Conservation (phyloP, 2,113 vertebrate species). For the Kryptolebias marmoratus region DNA sequence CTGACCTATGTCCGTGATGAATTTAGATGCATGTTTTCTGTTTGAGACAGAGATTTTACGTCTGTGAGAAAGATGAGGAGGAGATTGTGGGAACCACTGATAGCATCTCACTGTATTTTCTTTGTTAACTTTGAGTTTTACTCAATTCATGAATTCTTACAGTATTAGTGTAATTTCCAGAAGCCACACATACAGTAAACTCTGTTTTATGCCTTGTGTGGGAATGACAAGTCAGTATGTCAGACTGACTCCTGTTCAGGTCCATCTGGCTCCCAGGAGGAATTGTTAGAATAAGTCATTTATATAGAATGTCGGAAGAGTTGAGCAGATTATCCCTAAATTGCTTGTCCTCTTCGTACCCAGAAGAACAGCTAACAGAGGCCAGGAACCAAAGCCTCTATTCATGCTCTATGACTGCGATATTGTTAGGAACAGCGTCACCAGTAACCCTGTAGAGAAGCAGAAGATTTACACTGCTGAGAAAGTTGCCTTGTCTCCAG, state of each 20-base stretch:
- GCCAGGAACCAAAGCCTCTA: constrained; percentile 54
- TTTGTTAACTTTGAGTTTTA: too few species aligned
- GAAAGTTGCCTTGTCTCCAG: constrained; percentile 50
- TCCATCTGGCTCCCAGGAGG: constrained; percentile 31
- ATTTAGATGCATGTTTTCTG: constrained; percentile 22
- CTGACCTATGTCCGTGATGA: constrained; percentile 45
- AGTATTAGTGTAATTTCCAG: constrained; percentile 18
- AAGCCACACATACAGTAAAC: constrained; percentile 35
- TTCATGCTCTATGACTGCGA: constrained; percentile 71
- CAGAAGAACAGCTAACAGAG: constrained; percentile 64
- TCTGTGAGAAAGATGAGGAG: constrained; percentile 1
- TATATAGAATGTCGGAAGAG: constrained; percentile 48
- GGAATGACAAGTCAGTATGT: constrained; percentile 34
- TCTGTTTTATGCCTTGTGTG: constrained; percentile 23
- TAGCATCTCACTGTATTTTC: neutral
- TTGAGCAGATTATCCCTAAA: constrained; percentile 58
- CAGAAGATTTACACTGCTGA: constrained; percentile 57
- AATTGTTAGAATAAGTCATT: constrained; percentile 60
- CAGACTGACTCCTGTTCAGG: constrained; percentile 34
- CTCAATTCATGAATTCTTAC: constrained; percentile 9
- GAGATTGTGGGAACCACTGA: neutral
- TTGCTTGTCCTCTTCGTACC: constrained; percentile 66
- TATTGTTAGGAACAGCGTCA: constrained; percentile 65
- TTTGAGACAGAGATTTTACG: constrained; percentile 24
- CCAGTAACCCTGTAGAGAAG: constrained; percentile 46